Percentiles rank a stretch among this genome's conserved stretches.
Evolutionary conservation across 2,113 vertebrate genomes (phyloP).

Genomic region (Antennarius striatus): DNA sequence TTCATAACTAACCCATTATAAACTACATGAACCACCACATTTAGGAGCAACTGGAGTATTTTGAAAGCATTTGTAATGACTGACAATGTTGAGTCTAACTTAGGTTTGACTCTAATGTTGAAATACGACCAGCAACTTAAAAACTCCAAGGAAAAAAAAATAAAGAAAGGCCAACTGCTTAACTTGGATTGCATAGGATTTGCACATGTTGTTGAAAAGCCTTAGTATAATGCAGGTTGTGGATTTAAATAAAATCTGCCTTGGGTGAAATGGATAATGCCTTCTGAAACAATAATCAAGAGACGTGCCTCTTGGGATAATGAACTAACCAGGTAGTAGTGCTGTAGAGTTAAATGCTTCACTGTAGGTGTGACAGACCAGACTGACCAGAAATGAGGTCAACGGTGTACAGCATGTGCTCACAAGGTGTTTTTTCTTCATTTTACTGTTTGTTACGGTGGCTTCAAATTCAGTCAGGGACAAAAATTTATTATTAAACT

Average conservation of each 20-base stretch:
- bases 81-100: conserved; percentile 52
- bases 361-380: conserved; percentile 44
- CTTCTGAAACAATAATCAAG: conserved; percentile 70
- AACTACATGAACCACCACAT: conserved; percentile 13
- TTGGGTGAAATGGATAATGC: conserved; percentile 54
- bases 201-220: conserved; percentile 75
- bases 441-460: conserved; percentile 37
- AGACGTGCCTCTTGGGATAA: conserved; percentile 65
- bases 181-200: conserved; percentile 63
- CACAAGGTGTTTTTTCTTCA: conserved; percentile 26
- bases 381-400: conserved; percentile 40
- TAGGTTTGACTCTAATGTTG: conserved; percentile 42
- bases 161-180: conserved; percentile 34
- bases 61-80: conserved; percentile 28
- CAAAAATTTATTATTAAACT: conserved; percentile 48
- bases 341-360: conserved; percentile 52
- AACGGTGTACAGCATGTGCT: conserved; percentile 36
- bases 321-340: conserved; percentile 63
- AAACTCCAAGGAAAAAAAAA: conserved; percentile 21
- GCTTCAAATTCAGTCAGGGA: conserved; percentile 55
- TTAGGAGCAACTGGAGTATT: conserved; percentile 10
- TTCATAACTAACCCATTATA: conserved; percentile 10
- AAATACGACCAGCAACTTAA: conserved; percentile 37
- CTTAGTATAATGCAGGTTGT: conserved; percentile 62
- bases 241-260: conserved; percentile 62